phyloP scores from a whole-genome alignment of 2,888 invertebrate species.

The Mythimna albipuncta region DNA sequence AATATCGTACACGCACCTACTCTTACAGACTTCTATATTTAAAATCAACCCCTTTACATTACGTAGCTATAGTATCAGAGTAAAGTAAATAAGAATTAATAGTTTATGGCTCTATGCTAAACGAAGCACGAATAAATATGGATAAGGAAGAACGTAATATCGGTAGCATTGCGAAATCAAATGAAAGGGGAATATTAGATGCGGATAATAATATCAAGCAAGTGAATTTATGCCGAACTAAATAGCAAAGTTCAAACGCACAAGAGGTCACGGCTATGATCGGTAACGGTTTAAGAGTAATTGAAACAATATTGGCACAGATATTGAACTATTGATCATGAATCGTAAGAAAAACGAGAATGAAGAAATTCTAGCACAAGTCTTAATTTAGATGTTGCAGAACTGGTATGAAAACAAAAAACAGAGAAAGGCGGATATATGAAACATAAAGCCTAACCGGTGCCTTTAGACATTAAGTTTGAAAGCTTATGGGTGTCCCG shows the following conservation, averaged over 20 bases:
- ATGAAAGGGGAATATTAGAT: slow-evolving; percentile 12
- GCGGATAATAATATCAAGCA: slow-evolving; percentile 1
- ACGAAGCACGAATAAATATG: not conserved
- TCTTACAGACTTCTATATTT: slow-evolving; percentile 37
- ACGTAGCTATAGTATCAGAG: slow-evolving; percentile 18
- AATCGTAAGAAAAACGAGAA: not conserved
- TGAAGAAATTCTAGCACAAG: not conserved
- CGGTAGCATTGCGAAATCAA: slow-evolving; percentile 7
- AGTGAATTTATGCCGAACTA: slow-evolving; percentile 18
- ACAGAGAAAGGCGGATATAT: slow-evolving; percentile 1
- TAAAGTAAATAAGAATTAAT: slow-evolving; percentile 22
- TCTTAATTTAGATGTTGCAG: not conserved
- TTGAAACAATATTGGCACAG: slow-evolving; percentile 21
- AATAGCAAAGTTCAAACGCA: slow-evolving; percentile 25
- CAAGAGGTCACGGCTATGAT: slow-evolving; percentile 30
- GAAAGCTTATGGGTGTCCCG: not conserved
- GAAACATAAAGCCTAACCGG: not conserved
- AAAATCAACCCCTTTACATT: slow-evolving; percentile 50
- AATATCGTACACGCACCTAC: slow-evolving; percentile 19
- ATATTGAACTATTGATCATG: slow-evolving; percentile 39
- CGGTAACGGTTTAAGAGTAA: slow-evolving; percentile 38
- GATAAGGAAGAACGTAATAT: not conserved
- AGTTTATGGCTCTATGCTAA: not conserved
- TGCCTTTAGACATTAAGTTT: not conserved
- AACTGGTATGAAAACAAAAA: not conserved